These are phyloP conservation scores for Pseudocheirus occidentalis DNA, from an alignment of 2,797 vertebrate genomes.

Conservation along the genomic window DNA sequence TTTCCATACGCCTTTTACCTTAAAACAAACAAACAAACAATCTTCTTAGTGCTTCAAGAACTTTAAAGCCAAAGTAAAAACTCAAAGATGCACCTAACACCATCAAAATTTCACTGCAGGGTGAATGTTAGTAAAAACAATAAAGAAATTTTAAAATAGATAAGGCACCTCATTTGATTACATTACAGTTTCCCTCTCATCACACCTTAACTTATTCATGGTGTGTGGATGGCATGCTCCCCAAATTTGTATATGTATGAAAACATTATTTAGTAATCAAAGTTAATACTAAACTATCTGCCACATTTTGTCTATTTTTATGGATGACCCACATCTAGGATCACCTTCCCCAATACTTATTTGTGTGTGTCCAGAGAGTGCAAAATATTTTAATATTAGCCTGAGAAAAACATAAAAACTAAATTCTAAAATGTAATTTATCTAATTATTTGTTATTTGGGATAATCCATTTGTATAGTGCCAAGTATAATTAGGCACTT, in stretches of 20 bases:
- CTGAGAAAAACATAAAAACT: constrained; percentile 71
- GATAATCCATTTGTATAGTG: background rate
- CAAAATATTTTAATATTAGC: constrained; percentile 65
- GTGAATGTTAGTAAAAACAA: constrained; percentile 20
- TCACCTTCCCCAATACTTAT: constrained; percentile 36
- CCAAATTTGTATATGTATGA: constrained; percentile 54
- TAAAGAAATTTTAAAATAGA: constrained; percentile 28
- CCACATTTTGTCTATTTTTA: background rate
- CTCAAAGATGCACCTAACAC: constrained; percentile 47
- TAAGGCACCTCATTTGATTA: constrained; percentile 44
- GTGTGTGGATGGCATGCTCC: constrained; percentile 19
- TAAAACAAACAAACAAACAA: constrained; percentile 23
- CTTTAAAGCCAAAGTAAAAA: constrained; percentile 67
- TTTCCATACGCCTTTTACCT: constrained; percentile 16
- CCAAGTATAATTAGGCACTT: constrained; percentile 21
- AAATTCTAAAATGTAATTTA: background rate
- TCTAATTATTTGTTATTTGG: constrained; percentile 14
- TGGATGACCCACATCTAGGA: constrained; percentile 16
- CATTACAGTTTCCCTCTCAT: constrained; percentile 57
- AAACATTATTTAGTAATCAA: constrained; percentile 41
- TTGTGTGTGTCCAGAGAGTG: constrained; percentile 53
- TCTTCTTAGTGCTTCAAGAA: constrained; percentile 54
- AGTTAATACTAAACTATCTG: constrained; percentile 53
- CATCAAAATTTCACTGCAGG: constrained; percentile 37
- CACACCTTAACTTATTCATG: constrained; percentile 60